A percentile compares a stretch with the other conserved stretches of the same genome.
phyloP scores from a whole-genome alignment of 1,140 invertebrate species.

The Pachypsylla venusta region DNA sequence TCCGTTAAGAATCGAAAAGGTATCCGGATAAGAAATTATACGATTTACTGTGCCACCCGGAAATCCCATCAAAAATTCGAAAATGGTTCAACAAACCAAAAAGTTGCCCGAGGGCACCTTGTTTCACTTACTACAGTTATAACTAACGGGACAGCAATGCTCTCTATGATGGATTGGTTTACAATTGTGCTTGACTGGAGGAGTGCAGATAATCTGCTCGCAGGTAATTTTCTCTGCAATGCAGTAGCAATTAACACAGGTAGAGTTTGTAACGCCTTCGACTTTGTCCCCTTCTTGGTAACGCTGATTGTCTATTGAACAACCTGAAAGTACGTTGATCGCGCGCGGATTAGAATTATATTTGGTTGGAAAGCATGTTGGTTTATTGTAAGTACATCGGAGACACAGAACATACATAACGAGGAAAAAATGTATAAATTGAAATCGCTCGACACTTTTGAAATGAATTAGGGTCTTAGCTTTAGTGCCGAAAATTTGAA shows the following conservation, averaged over 20 bases:
- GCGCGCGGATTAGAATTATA: conserved; percentile 78
- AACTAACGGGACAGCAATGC: conserved; percentile 69
- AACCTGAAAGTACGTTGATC: conserved; percentile 44
- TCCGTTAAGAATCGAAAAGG: too few relatives aligned
- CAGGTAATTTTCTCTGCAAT: conserved; percentile 54
- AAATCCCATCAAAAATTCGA: too few relatives aligned
- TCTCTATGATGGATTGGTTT: conserved; percentile 54
- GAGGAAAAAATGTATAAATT: too few relatives aligned
- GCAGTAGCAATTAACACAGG: conserved; percentile 70
- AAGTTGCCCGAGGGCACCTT: too few relatives aligned
- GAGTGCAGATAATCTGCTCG: conserved; percentile 55
- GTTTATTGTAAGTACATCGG: conserved; percentile 46
- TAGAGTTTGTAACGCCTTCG: conserved; percentile 38
- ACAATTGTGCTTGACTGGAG: conserved; percentile 52
- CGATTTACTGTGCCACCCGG: too few relatives aligned
- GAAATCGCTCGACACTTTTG: too few relatives aligned
- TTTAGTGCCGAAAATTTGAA: too few relatives aligned
- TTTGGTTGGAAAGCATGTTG: conserved; percentile 65
- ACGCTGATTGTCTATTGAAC: conserved; percentile 41
- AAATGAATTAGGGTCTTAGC: too few relatives aligned
- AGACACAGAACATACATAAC: too few relatives aligned
- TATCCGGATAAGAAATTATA: too few relatives aligned
- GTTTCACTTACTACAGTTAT: conserved; percentile 61
- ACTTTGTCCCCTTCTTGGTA: conserved; percentile 61
- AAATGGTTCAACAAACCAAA: too few relatives aligned